phyloP scores from a whole-genome alignment of 2,113 vertebrate species.

The Cyanoramphus novaezelandiae region DNA sequence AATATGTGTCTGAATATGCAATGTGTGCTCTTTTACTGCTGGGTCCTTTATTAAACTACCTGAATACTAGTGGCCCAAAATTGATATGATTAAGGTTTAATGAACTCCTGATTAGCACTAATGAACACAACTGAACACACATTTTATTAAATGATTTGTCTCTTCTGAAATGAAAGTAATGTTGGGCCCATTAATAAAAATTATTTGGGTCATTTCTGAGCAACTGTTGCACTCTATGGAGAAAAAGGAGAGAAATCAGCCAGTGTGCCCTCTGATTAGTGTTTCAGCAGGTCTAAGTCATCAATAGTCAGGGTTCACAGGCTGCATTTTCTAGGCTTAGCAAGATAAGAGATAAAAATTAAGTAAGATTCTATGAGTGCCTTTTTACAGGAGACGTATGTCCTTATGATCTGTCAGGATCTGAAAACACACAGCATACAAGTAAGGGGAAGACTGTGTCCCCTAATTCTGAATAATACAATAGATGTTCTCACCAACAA shows the following conservation, averaged over 20 bases:
- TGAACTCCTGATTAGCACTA: conserved; percentile 66
- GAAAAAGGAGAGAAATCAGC: neutral
- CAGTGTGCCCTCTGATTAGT: neutral
- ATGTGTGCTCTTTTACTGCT: conserved; percentile 35
- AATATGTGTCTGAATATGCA: conserved; percentile 16
- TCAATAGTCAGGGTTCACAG: neutral
- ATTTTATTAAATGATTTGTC: conserved; percentile 70
- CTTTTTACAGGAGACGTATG: neutral
- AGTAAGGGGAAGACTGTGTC: neutral
- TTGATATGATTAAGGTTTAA: conserved; percentile 66
- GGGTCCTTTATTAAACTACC: conserved; percentile 56
- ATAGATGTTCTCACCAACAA: neutral
- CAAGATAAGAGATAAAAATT: neutral
- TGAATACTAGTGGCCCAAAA: conserved; percentile 54
- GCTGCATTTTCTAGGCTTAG: neutral
- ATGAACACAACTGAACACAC: conserved; percentile 67
- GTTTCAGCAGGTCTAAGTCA: neutral
- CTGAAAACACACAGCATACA: neutral
- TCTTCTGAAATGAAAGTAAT: conserved; percentile 70
- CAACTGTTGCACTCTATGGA: conserved; percentile 48
- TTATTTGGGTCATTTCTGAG: conserved; percentile 65
- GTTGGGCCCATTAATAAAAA: conserved; percentile 71
- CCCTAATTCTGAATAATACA: neutral
- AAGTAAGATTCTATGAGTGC: neutral
- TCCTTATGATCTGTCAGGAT: neutral